Evolutionary conservation across 2,888 invertebrate species (phyloP).

Genomic region (Nebria brevicollis): DNA sequence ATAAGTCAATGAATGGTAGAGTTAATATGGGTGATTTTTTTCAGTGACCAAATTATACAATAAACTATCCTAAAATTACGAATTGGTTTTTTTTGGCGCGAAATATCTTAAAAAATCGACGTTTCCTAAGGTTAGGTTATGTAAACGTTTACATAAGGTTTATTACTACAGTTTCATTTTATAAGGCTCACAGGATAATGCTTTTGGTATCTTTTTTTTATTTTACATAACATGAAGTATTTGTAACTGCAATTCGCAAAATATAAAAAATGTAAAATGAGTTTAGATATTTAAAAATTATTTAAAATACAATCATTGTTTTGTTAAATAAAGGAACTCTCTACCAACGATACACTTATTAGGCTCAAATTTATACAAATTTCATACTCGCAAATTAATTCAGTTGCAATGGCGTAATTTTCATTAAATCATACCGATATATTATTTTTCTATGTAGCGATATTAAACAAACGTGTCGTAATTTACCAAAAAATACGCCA

Average conservation of each 20-base stretch:
- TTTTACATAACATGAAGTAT: constrained; percentile 15
- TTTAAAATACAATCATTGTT: not conserved
- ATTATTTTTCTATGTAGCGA: too few species aligned
- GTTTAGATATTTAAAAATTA: not conserved
- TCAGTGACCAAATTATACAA: constrained; percentile 40
- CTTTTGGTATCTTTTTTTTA: constrained; percentile 47
- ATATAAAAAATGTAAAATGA: constrained; percentile 1
- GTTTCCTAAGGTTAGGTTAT: constrained; percentile 4
- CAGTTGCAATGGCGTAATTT: not conserved
- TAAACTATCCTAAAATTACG: constrained; percentile 22
- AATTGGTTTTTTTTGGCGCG: constrained; percentile 35
- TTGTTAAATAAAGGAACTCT: not conserved
- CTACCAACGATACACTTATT: constrained; percentile 11
- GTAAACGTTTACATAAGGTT: constrained; percentile 4
- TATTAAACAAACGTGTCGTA: too few species aligned
- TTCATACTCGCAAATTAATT: not conserved
- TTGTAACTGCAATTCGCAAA: not conserved
- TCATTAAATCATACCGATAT: not conserved
- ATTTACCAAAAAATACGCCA: too few species aligned
- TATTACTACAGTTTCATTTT: constrained; percentile 47
- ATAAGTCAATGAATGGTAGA: constrained; percentile 27
- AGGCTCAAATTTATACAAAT: constrained; percentile 3
- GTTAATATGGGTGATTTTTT: constrained; percentile 27
- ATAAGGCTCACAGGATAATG: constrained; percentile 49
- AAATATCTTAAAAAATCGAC: constrained; percentile 42